phyloP scores from a whole-genome alignment of 2,113 vertebrate genomes.

The Zosterops hypoxanthus region DNA sequence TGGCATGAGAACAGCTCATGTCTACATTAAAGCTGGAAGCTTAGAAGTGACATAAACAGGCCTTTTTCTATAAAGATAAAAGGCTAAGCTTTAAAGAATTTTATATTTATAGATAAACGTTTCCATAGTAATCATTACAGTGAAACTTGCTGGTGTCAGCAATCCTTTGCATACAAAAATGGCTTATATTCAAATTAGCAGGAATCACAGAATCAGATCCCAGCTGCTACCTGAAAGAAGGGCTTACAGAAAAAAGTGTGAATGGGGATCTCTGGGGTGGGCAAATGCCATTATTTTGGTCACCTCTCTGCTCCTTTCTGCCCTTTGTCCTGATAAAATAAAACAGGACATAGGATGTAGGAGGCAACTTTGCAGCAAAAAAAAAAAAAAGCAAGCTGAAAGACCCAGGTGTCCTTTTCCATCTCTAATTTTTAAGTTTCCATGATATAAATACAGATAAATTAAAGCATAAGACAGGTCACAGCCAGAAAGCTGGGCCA shows the following conservation, averaged over 20 bases:
- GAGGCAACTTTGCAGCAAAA: not conserved
- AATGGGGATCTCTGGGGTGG: not conserved
- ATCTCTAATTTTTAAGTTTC: not conserved
- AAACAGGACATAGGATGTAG: fast-evolving
- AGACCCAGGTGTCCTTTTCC: not conserved
- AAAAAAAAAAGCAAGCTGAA: not conserved
- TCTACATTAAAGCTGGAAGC: conserved; percentile 79
- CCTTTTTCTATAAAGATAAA: conserved; percentile 82
- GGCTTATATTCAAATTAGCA: conserved; percentile 73
- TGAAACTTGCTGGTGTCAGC: conserved; percentile 81
- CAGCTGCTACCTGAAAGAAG: conserved; percentile 55
- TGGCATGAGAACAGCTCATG: conserved; percentile 76
- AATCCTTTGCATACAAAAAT: conserved; percentile 73
- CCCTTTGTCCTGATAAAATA: fast-evolving
- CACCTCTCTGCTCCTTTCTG: not conserved
- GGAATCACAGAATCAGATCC: conserved; percentile 59
- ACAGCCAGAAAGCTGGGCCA: not conserved
- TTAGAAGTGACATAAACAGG: conserved; percentile 81
- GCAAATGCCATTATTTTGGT: not conserved
- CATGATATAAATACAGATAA: not conserved
- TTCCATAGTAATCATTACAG: conserved; percentile 81
- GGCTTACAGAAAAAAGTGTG: not conserved
- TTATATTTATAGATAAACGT: conserved; percentile 85
- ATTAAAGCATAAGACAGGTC: not conserved
- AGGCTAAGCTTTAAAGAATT: conserved; percentile 81